These are phyloP conservation scores for Xyliphius kryptos DNA, from an alignment of 2,113 vertebrate species.

Conservation along the genomic window DNA sequence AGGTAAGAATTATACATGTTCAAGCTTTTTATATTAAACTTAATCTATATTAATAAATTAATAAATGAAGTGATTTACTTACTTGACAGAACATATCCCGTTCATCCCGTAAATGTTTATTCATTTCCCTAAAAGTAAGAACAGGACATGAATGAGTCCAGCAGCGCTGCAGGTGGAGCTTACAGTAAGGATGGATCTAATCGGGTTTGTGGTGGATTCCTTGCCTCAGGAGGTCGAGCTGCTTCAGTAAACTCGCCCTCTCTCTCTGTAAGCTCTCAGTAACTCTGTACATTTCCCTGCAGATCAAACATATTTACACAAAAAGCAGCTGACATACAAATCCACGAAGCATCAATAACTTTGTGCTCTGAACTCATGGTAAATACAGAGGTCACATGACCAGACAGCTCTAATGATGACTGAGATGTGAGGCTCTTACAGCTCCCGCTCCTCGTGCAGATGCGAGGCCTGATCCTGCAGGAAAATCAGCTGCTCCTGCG, in stretches of 20 bases:
- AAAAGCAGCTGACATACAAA: too few species aligned
- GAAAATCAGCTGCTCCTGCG: conserved; percentile 74
- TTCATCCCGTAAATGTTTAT: conserved; percentile 87
- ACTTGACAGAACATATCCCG: conserved; percentile 72
- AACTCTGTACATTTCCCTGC: conserved; percentile 80
- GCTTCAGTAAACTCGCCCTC: conserved; percentile 78
- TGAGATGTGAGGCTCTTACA: conserved; percentile 61
- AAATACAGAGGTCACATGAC: too few species aligned
- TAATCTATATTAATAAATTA: not conserved
- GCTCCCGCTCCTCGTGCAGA: conserved; percentile 81
- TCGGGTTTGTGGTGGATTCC: not conserved
- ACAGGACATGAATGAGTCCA: not conserved
- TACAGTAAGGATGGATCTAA: not conserved
- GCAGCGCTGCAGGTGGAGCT: not conserved
- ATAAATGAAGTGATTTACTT: conserved; percentile 6
- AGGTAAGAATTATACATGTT: conserved; percentile 21
- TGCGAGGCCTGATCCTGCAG: conserved; percentile 74
- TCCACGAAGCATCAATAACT: too few species aligned
- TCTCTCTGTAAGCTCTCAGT: conserved; percentile 83
- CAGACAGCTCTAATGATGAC: not conserved
- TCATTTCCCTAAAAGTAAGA: conserved; percentile 76
- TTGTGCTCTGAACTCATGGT: too few species aligned
- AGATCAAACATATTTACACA: not conserved
- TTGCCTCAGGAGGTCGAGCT: conserved; percentile 85
- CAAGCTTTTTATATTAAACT: not conserved